phyloP scores from a whole-genome alignment of 2,797 vertebrate genomes.

The Dendrocincla fuliginosa region DNA sequence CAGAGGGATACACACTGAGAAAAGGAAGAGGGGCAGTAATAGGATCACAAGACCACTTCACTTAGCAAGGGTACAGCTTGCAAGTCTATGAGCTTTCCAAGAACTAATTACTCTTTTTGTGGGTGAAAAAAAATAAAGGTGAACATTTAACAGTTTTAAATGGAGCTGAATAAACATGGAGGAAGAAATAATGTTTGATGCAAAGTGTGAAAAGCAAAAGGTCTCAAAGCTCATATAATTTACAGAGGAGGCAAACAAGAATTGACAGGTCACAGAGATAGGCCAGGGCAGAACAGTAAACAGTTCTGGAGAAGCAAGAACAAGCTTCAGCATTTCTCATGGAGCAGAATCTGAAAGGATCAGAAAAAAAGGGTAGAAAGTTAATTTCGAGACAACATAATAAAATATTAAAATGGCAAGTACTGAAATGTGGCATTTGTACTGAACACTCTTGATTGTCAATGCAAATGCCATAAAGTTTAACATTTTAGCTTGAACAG shows the following conservation, averaged over 20 bases:
- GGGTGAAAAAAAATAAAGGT: neutral
- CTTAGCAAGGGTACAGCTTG: constrained; percentile 1
- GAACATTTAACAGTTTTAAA: constrained; percentile 43
- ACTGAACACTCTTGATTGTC: constrained; percentile 39
- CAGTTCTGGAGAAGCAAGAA: neutral
- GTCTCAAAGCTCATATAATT: constrained; percentile 24
- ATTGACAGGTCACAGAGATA: neutral
- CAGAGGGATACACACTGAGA: neutral
- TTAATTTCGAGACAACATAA: neutral
- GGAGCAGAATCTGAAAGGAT: neutral
- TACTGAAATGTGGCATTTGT: constrained; percentile 41
- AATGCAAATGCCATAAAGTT: constrained; percentile 58
- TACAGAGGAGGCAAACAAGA: constrained; percentile 34
- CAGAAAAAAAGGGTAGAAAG: neutral
- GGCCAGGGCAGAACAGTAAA: neutral
- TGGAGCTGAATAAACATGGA: neutral
- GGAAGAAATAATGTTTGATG: constrained; percentile 1
- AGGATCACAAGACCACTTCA: constrained; percentile 23
- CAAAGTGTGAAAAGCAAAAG: constrained; percentile 15
- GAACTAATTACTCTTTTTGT: constrained; percentile 17
- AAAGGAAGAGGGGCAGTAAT: neutral
- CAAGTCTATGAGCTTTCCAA: constrained; percentile 27
- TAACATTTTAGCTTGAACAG: constrained; percentile 68
- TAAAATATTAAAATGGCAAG: constrained; percentile 33
- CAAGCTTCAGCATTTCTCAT: neutral